A percentile compares a stretch with the other conserved stretches of the same genome.
Conservation (phyloP, 2,888 invertebrate species). For the Eremobia ochroleuca region DNA sequence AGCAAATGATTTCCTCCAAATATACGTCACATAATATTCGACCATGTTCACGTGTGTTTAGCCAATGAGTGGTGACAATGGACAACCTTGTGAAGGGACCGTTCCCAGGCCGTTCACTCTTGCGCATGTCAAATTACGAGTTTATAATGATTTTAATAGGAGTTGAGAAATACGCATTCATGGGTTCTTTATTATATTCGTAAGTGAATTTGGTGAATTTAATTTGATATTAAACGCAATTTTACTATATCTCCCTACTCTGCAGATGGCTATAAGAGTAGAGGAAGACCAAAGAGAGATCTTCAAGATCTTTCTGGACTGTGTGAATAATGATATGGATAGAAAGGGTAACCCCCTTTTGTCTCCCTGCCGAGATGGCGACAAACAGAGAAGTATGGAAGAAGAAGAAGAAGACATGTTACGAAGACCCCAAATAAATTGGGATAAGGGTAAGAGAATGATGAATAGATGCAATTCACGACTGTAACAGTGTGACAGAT, state of each 20-base stretch:
- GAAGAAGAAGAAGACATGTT: too few species aligned
- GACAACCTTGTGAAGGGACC: slow-evolving; percentile 59
- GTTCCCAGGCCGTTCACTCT: slow-evolving; percentile 51
- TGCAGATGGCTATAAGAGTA: too few species aligned
- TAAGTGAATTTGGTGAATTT: background rate
- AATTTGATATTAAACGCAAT: background rate
- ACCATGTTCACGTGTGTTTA: slow-evolving; percentile 11
- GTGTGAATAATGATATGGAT: too few species aligned
- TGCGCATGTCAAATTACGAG: slow-evolving; percentile 32
- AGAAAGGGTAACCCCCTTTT: too few species aligned
- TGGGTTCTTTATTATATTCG: background rate
- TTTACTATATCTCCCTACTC: background rate
- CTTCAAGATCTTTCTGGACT: too few species aligned
- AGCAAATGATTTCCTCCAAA: slow-evolving; percentile 35
- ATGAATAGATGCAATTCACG: too few species aligned
- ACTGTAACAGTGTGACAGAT: background rate
- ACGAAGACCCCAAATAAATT: too few species aligned
- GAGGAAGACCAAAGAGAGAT: too few species aligned
- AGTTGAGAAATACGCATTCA: slow-evolving; percentile 22
- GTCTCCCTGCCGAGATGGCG: too few species aligned
- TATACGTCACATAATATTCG: slow-evolving; percentile 30
- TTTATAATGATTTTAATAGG: slow-evolving; percentile 39
- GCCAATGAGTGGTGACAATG: slow-evolving; percentile 29
- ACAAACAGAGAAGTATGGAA: too few species aligned
- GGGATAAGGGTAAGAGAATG: too few species aligned